Evolutionary conservation across 2,888 invertebrate genomes (phyloP), one percentile per base, ranked within the genome.

Genomic region (Eupeodes luniger): DNA sequence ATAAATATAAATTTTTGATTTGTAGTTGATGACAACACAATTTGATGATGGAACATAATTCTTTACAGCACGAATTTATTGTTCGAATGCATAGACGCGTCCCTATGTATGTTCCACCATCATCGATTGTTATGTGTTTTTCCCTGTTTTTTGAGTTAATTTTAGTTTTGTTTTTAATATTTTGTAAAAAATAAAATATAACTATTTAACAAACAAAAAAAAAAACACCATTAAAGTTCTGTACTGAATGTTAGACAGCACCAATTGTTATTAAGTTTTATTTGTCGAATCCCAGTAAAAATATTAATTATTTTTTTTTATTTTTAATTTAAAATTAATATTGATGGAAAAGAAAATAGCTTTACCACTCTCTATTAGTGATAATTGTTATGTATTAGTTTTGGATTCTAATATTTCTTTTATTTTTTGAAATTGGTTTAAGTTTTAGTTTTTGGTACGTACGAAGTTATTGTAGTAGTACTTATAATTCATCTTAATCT

Each of bases 171-270:
- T 40, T 40, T 40, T 40, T 40, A 9, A 40, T 7, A 14, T 62
- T 53, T 62, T 70, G 14, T 72, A 74, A 67, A 19, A 76, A 57
- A 62, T 49, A 27, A 66, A 47, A 62, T 49, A 27, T 49, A 47
- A 27, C 6, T 19, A 66, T 19, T 12, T 44, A 64, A 47, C 27
- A 64, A 75, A 67, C 11, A 72, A 59, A 51, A 19, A 59, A 51
- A 19, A 44, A 59, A 82, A 80, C 87, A 79, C 80, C 80, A 87
- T 72, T 55, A 64, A 80, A 78, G 27, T 83, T 76, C 44, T 83
- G 61, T 80, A 87, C 80, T 87, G 87, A 87, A 87, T 87, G 87
- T 87, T 87, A 87, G 87, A 72, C 83, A 87, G 87, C 87, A 87
- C 70, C 83, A 80, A 59, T 80, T 87, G 79, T 80, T 83, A 80